A percentile compares a stretch with the other conserved stretches of the same genome.
These are phyloP conservation scores for Henicopernis longicauda DNA, from an alignment of 2,113 vertebrate genomes.

Conservation along the genomic window DNA sequence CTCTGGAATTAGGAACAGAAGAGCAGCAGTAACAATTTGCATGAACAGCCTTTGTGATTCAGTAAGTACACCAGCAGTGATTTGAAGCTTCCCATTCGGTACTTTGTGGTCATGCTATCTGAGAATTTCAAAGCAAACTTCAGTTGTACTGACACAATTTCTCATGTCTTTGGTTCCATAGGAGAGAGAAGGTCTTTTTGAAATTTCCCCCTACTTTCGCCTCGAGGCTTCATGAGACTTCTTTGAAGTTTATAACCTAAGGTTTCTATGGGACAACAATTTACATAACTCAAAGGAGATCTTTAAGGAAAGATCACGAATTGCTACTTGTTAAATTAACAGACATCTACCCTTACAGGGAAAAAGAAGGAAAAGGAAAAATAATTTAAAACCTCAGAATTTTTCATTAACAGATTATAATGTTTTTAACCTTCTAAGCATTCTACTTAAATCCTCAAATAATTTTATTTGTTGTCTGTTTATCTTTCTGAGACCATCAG, in stretches of 20 bases:
- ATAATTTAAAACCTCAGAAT: neutral
- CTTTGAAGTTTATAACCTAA: constrained; percentile 41
- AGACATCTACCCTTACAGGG: neutral
- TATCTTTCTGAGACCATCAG: constrained; percentile 28
- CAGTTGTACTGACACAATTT: neutral
- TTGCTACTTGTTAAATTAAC: neutral
- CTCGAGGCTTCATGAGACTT: neutral
- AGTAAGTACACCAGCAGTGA: neutral
- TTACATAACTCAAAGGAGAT: constrained; percentile 3
- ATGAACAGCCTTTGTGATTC: neutral
- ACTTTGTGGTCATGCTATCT: neutral
- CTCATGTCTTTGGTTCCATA: neutral
- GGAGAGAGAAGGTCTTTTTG: neutral
- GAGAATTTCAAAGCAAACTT: constrained; percentile 43
- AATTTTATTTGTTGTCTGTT: constrained; percentile 31
- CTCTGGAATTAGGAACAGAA: constrained; percentile 16
- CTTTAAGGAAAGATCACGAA: neutral
- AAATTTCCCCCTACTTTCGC: neutral
- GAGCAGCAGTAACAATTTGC: neutral
- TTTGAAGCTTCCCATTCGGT: neutral
- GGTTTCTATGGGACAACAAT: neutral
- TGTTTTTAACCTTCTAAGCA: neutral
- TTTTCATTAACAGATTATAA: neutral
- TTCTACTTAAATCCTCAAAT: neutral
- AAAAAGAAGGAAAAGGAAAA: neutral